These are phyloP conservation scores for Tragelaphus eurycerus DNA, from an alignment of 2,797 vertebrate genomes.

Conservation along the genomic window DNA sequence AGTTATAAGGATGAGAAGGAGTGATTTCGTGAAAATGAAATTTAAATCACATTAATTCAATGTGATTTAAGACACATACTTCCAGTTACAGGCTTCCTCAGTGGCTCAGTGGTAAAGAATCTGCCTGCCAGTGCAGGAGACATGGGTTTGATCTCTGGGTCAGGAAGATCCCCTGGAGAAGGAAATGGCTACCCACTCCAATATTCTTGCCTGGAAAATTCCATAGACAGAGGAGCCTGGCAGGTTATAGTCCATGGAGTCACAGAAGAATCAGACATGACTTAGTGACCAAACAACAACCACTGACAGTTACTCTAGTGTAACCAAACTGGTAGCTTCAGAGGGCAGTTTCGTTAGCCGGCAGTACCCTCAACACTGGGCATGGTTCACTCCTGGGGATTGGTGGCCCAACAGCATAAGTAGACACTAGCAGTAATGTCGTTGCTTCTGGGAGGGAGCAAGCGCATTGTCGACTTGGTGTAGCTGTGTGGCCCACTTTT, in stretches of 20 bases:
- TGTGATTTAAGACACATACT: background rate
- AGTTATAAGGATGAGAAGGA: background rate
- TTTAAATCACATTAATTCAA: too few species aligned
- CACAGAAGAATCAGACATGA: background rate
- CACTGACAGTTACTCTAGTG: background rate
- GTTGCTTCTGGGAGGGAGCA: background rate
- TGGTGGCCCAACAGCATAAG: background rate
- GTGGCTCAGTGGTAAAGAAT: background rate
- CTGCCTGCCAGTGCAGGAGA: background rate
- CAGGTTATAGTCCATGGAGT: background rate
- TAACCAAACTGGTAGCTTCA: background rate
- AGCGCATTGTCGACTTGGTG: background rate
- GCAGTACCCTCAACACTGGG: background rate
- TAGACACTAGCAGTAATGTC: background rate
- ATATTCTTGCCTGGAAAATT: background rate
- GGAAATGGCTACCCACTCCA: background rate
- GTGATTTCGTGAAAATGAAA: background rate
- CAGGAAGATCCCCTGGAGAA: background rate
- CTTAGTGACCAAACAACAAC: background rate
- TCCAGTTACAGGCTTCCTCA: background rate
- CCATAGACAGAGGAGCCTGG: background rate
- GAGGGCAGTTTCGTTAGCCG: background rate
- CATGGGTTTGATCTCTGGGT: background rate
- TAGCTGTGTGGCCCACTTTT: background rate
- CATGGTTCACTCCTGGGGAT: background rate